Percentiles rank a stretch among this genome's conserved stretches.
Evolutionary conservation across 2,888 invertebrate genomes (phyloP).

Genomic region (Plutella xylostella): DNA sequence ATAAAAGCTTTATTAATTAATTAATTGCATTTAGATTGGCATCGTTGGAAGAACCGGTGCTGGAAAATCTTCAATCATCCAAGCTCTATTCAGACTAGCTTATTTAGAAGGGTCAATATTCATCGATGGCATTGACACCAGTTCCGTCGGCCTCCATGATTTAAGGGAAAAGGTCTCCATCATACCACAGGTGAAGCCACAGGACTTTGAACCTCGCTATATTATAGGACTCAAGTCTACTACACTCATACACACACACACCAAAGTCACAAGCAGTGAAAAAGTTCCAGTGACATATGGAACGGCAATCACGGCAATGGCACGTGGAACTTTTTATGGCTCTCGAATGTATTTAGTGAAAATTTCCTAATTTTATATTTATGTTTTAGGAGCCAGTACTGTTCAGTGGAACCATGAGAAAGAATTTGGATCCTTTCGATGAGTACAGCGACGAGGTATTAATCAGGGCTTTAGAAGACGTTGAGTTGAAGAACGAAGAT

Average conservation of each 20-base stretch:
- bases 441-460: slow-evolving; percentile 78
- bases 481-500: slow-evolving; percentile 47
- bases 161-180: slow-evolving; percentile 73
- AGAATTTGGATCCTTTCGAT: slow-evolving; percentile 83
- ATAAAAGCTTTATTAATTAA: background rate
- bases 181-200: slow-evolving; percentile 74
- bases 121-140: slow-evolving; percentile 76
- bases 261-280: too few species aligned
- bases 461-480: slow-evolving; percentile 82
- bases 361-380: background rate
- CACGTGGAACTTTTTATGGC: slow-evolving; percentile 9
- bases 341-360: background rate
- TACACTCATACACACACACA: too few species aligned
- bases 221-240: too few species aligned
- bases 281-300: too few species aligned
- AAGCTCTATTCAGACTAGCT: slow-evolving; percentile 75
- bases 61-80: slow-evolving; percentile 77
- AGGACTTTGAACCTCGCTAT: too few species aligned
- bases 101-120: slow-evolving; percentile 73
- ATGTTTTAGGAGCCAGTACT: slow-evolving; percentile 78
- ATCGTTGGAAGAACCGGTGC: slow-evolving; percentile 77
- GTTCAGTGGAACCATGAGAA: slow-evolving; percentile 86
- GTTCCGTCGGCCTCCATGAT: slow-evolving; percentile 68
- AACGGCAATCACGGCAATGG: too few species aligned
- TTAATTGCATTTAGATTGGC: slow-evolving; percentile 57